phyloP scores from a whole-genome alignment of 2,888 invertebrate genomes.

The Rotaria sp. region DNA sequence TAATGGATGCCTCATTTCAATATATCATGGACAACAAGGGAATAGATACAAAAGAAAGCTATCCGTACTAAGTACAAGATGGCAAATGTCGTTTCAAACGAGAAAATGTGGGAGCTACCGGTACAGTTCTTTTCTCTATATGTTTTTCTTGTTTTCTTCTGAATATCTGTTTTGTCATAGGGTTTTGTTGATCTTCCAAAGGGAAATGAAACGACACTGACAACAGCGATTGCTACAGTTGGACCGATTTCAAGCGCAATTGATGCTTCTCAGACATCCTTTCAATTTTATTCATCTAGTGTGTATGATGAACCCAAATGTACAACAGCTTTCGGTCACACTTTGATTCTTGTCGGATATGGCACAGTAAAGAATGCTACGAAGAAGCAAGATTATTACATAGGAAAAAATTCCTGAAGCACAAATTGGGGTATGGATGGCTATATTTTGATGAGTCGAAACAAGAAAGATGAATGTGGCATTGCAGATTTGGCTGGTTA shows the following conservation, averaged over 20 bases:
- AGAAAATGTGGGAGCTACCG: no score
- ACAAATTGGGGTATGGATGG: conserved; percentile 71
- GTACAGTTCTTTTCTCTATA: no score
- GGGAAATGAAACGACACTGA: conserved; percentile 43
- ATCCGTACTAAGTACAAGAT: conserved; percentile 41
- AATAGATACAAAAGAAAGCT: conserved; percentile 48
- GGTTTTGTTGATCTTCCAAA: conserved; percentile 42
- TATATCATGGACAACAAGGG: conserved; percentile 42
- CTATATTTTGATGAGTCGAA: conserved; percentile 79
- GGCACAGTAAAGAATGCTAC: conserved; percentile 41
- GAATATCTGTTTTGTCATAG: no score
- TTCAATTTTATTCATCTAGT: conserved; percentile 43
- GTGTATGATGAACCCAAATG: conserved; percentile 43
- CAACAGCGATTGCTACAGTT: conserved; percentile 41
- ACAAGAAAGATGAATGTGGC: conserved; percentile 75
- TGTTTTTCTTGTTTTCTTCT: no score
- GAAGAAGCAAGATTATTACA: conserved; percentile 42
- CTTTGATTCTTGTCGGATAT: conserved; percentile 42
- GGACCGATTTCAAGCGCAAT: conserved; percentile 42
- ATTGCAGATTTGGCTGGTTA: conserved; percentile 75
- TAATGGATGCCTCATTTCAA: conserved; percentile 43
- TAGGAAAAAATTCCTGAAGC: conserved; percentile 60
- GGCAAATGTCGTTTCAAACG: neutral
- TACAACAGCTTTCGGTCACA: conserved; percentile 37
- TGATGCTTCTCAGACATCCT: conserved; percentile 39